phyloP scores from a whole-genome alignment of 2,888 invertebrate genomes.

The Harpalus rubripes region DNA sequence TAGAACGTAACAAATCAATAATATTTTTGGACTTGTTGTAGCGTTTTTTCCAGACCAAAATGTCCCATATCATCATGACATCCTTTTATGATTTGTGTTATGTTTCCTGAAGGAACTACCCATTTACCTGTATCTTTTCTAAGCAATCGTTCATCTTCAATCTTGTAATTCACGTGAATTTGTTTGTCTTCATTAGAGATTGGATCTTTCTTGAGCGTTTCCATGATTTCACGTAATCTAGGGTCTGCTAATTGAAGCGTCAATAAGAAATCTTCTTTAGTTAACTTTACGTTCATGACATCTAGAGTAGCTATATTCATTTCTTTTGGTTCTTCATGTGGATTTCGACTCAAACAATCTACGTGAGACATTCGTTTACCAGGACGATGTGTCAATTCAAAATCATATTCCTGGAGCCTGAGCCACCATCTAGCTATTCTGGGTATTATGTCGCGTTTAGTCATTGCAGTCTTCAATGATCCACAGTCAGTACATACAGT shows the following conservation, averaged over 20 bases:
- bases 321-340: background rate
- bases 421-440: too few species aligned
- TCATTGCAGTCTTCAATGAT: too few species aligned
- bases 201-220: constrained; percentile 1
- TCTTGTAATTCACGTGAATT: background rate
- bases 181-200: background rate
- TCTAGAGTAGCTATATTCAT: background rate
- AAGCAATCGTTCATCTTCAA: constrained; percentile 65
- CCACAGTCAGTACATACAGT: too few species aligned
- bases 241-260: constrained; percentile 68
- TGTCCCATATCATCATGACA: too few species aligned
- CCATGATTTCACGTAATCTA: constrained; percentile 52
- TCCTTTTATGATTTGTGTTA: constrained; percentile 72
- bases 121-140: constrained; percentile 68
- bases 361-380: constrained; percentile 26
- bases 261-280: constrained; percentile 64
- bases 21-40: too few species aligned
- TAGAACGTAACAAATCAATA: too few species aligned
- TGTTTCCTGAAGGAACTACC: constrained; percentile 71
- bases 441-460: too few species aligned
- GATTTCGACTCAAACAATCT: constrained; percentile 25
- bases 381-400: too few species aligned
- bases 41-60: too few species aligned
- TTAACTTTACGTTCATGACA: background rate
- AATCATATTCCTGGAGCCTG: too few species aligned